Conservation (phyloP, 2,888 invertebrate genomes). For the Ectropis crepuscularia region DNA sequence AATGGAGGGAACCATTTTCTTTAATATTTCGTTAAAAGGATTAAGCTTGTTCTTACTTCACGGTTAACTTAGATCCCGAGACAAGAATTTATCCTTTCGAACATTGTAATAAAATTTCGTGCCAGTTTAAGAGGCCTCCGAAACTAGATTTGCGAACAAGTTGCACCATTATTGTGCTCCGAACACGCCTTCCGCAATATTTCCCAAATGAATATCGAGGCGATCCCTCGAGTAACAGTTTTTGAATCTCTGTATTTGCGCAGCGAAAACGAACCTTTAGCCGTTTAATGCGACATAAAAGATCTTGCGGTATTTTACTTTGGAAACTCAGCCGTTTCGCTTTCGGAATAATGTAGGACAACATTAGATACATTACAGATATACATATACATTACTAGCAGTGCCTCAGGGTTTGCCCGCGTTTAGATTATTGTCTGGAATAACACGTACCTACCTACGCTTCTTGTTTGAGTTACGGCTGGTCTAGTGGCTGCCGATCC, state of each 20-base stretch:
- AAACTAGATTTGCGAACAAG: constrained; percentile 50
- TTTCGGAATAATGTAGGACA: constrained; percentile 35
- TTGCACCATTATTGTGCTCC: constrained; percentile 57
- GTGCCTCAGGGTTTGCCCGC: too few species aligned
- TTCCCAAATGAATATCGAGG: constrained; percentile 63
- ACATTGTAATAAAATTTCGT: constrained; percentile 40
- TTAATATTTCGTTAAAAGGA: constrained; percentile 31
- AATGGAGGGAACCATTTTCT: constrained; percentile 27
- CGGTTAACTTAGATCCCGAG: constrained; percentile 36
- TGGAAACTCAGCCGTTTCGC: constrained; percentile 36
- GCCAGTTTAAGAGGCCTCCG: constrained; percentile 45
- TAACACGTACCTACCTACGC: too few species aligned
- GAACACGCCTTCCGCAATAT: constrained; percentile 62
- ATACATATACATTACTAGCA: constrained; percentile 11
- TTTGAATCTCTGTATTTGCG: constrained; percentile 65
- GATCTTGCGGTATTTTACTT: constrained; percentile 50
- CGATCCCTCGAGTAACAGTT: constrained; percentile 66
- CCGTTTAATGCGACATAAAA: constrained; percentile 62
- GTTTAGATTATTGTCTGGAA: too few species aligned
- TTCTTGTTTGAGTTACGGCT: too few species aligned
- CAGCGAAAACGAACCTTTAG: constrained; percentile 55
- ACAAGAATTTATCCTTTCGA: constrained; percentile 38
- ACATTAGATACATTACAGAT: constrained; percentile 20
- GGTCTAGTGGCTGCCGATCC: too few species aligned
- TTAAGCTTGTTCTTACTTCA: constrained; percentile 32